Base-by-base conservation (phyloP, 1,140 invertebrate genomes). In the Aphidius ervi region DNA sequence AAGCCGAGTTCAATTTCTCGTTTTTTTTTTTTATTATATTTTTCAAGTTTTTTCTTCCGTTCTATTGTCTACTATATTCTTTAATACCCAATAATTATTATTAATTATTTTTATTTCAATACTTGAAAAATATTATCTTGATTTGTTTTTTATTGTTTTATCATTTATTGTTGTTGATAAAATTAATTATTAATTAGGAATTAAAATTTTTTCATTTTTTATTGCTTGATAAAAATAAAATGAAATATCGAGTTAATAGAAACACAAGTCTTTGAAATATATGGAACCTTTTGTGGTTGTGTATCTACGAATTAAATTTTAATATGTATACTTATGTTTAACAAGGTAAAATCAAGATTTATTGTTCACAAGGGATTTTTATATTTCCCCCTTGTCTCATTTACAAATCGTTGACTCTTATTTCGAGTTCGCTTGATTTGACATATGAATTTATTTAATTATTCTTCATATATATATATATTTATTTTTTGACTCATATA, bases 1-100 rank as follows among this genome's bases (percentile, higher is more conserved):
- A 71, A 72, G 75, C 70, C 71, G 4, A 31, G 23, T 31, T 74
- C 69, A 59, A 46, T 43, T 23, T 52, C 65, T 69, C 69, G 62
- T 66, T 72, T 72, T 63, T 61, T 70, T 65, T 16, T 16, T 16
- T 16, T 16, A 16, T 16, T 16, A 16, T 16, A 16, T 16, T 58
- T 68, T 65, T 65, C 57, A 67, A 31, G 23, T 52, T 41, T 42
- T 23, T 53, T 41, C 37, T 23, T 47, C 20, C 37, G 5, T 39
- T 48, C 37, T 9, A 52, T 42, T 53, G 45, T 59, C 43, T 39
- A 31, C 39, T 39, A 40, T 54, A 54, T 10, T 55, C 56, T 49
- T 16, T 53, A 53, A n/a, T 41, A 37, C 49, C 52, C 39, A 31
- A 31, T 31, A 31, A 31, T 31, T 31, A 31, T 31, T 31, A 54